Evolutionary conservation across 2,797 vertebrate genomes (phyloP).

Genomic region (Muraenolepis orangiensis): DNA sequence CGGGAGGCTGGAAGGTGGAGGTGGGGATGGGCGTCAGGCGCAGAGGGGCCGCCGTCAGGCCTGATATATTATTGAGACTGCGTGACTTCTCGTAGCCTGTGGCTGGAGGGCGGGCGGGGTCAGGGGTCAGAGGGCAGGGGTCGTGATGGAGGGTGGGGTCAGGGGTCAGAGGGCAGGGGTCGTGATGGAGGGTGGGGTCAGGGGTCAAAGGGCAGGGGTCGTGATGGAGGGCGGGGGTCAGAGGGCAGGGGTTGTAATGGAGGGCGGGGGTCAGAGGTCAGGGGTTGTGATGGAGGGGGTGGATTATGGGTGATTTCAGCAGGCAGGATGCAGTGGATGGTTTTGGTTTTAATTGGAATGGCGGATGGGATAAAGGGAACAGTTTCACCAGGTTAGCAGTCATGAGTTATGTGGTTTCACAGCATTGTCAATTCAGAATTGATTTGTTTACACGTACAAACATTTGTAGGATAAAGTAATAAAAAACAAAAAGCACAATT

Average conservation of each 20-base stretch:
- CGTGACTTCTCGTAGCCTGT: constrained; percentile 93
- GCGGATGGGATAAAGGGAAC: neutral
- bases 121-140: constrained; percentile 11
- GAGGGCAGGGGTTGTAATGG: too few species aligned
- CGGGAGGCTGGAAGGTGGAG: constrained; percentile 79
- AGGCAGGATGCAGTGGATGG: neutral
- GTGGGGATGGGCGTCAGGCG: constrained; percentile 85
- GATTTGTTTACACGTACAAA: constrained; percentile 58
- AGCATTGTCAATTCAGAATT: constrained; percentile 42
- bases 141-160: constrained; percentile 14
- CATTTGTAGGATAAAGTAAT: constrained; percentile 55
- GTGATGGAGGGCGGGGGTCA: constrained; percentile 39
- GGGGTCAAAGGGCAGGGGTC: constrained; percentile 10
- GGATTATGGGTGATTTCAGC: neutral
- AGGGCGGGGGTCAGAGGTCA: constrained; percentile 12
- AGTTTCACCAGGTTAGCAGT: neutral
- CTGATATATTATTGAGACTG: constrained; percentile 93
- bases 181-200: constrained; percentile 21
- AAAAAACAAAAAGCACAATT: constrained; percentile 23
- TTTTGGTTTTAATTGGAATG: neutral
- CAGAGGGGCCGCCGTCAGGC: constrained; percentile 82
- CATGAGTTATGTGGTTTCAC: constrained; percentile 41
- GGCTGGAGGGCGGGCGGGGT: constrained; percentile 48
- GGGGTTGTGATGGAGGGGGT: neutral
- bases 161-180: constrained; percentile 10